Evolutionary conservation across 2,113 vertebrate species (phyloP), one percentile per base, ranked within the genome.

Genomic region (Mellivora capensis): DNA sequence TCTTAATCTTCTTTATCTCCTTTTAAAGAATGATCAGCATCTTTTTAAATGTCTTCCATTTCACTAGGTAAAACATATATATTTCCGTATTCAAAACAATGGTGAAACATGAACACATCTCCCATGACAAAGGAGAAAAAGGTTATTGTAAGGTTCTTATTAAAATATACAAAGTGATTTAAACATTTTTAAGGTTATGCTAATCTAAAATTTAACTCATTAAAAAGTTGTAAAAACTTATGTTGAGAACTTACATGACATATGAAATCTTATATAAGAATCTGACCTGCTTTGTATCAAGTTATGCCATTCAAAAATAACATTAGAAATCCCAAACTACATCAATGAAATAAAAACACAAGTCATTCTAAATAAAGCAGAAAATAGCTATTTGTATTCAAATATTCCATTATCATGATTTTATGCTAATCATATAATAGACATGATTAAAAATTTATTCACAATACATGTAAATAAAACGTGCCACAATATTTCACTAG

Each of bases 141-240:
- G 29, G n/a, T 17, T 47, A 80, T 37, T 62, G 71, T 95, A 91
- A 88, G 12, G 64, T 89, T 92, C 59, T 88, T 87, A 82, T 44
- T 62, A 85, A 87, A 92, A 69, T 29, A 90, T 13, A 79, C n/a
- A 47, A 39, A 84, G 23, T 83, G 67, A 82, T 74, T 88, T 69
- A 72, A 91, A 72, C 54, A 96, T 94, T 83, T 83, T 93, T 54
- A 96, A 96, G 61, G 37, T 25, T 81, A 94, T 49, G 18, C 7
- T 82, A 54, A 71, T 47, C 20, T 81, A 69, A 85, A 94, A 93
- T 83, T 91, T 85, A 88, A 42, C 34, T 84, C 21, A 83, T 34
- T 49, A 77, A 39, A 86, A 77, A 52, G 10, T 34, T 91, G 37
- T 81, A 93, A 91, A 94, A 52, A 47, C 62, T 59, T 72, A 76